These are phyloP conservation scores for Orthosia gracilis DNA, from an alignment of 2,888 invertebrate species.

Conservation along the genomic window DNA sequence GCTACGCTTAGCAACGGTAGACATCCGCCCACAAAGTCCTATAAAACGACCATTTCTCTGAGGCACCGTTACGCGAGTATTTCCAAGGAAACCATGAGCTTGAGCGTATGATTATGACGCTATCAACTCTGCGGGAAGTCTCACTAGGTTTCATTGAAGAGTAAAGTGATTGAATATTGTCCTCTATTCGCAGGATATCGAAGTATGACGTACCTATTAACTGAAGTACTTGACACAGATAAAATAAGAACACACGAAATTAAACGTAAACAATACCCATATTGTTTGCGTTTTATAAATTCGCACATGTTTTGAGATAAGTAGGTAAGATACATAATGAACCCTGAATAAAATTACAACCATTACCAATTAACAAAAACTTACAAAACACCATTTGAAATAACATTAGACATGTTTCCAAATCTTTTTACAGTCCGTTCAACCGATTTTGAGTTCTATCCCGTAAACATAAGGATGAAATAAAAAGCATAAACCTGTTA, in stretches of 20 bases:
- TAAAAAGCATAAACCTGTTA: no score
- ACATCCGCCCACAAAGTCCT: slow-evolving; percentile 60
- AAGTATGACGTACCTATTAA: background rate
- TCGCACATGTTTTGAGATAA: slow-evolving; percentile 34
- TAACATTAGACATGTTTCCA: no score
- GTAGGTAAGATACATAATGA: background rate
- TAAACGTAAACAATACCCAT: slow-evolving; percentile 39
- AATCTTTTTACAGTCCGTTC: no score
- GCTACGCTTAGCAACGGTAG: slow-evolving; percentile 41
- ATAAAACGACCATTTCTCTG: slow-evolving; percentile 71
- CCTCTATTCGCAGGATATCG: slow-evolving; percentile 11
- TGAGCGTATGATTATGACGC: slow-evolving; percentile 45
- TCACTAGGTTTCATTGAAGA: slow-evolving; percentile 59
- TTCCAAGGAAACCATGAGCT: slow-evolving; percentile 45
- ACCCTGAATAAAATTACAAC: background rate
- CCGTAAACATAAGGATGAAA: no score
- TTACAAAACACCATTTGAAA: no score
- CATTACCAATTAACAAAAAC: background rate
- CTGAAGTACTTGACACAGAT: slow-evolving; percentile 34
- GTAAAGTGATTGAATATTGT: slow-evolving; percentile 31
- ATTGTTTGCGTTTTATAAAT: slow-evolving; percentile 35
- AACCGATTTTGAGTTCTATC: no score
- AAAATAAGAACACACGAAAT: slow-evolving; percentile 23
- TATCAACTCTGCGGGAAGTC: slow-evolving; percentile 59
- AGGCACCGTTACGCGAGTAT: slow-evolving; percentile 56